A percentile compares a stretch with the other conserved stretches of the same genome.
Conservation (phyloP, 1,140 invertebrate species). For the Lordiphosa clarofinis region DNA sequence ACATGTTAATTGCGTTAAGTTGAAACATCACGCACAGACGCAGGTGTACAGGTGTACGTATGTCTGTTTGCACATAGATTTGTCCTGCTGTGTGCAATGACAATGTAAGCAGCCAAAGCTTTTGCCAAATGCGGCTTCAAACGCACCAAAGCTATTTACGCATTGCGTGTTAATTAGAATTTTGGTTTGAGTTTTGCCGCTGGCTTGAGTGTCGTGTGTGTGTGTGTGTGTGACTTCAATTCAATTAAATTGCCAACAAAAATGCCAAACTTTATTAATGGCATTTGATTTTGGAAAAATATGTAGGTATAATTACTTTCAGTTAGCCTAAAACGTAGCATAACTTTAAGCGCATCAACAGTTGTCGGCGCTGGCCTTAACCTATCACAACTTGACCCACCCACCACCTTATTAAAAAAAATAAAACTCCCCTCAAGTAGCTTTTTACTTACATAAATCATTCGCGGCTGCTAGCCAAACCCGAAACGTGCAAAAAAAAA, state of each 20-base stretch:
- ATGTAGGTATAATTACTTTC: constrained; percentile 5
- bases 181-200: constrained; percentile 34
- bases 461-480: constrained; percentile 27
- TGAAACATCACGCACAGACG: constrained; percentile 69
- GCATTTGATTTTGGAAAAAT: constrained; percentile 4
- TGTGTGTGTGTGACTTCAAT: constrained; percentile 45
- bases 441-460: constrained; percentile 54
- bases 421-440: constrained; percentile 32
- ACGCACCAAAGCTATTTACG: constrained; percentile 51
- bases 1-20: constrained; percentile 78
- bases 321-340: not conserved
- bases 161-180: constrained; percentile 59
- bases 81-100: constrained; percentile 21
- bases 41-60: constrained; percentile 1
- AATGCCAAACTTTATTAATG: constrained; percentile 28
- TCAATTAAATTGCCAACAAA: constrained; percentile 35
- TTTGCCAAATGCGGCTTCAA: constrained; percentile 44
- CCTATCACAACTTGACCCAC: constrained; percentile 26
- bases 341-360: constrained; percentile 39
- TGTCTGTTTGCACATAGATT: constrained; percentile 3
- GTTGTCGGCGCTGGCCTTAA: constrained; percentile 48
- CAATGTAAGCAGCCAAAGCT: constrained; percentile 26
- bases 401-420: constrained; percentile 40
- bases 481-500: constrained; percentile 21
- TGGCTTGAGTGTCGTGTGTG: constrained; percentile 1